Base-by-base conservation (phyloP, 2,113 vertebrate genomes). In the Salminus brasiliensis region DNA sequence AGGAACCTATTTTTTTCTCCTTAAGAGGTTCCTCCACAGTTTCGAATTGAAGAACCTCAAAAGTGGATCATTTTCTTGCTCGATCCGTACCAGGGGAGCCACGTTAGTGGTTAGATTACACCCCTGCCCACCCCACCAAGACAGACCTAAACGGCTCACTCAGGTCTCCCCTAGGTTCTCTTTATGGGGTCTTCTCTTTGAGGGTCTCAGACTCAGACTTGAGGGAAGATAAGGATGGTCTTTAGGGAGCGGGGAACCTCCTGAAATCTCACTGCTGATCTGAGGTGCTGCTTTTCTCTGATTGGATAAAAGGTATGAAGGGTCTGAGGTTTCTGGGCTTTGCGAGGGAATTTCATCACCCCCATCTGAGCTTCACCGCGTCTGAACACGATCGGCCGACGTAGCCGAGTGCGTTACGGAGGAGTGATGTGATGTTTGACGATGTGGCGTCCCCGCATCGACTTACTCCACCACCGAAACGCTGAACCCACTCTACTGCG, bases 331-430 rank as follows among this genome's bases (percentile, higher is more conserved):
- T 79, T 79, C 76, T 71, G 25, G 29, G 36, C 67, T 72, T 72
- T 62, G 67, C 67, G 60, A 70, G 67, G 23, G 55, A 27, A 52
- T 79, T 79, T 63, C 76, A 79, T 79, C 76, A 79, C 62, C 67
- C 45, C 53, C 0, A 27, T 41, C 53, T 60, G 60, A 49, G 52
- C 52, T 53, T n/a, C n/a, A n/a, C n/a, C n/a, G n/a, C n/a, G n/a
- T n/a, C n/a, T n/a, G n/a, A n/a, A n/a, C n/a, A n/a, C n/a, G n/a
- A n/a, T n/a, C 52, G 5, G 21, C 23, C 18, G 23, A 21, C 21
- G 23, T 53, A n/a, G 52, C 52, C 21, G 18, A n/a, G 21, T n/a
- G n/a, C 18, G 34, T 25, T 53, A 74, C n/a, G 34, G 18, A 53
- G 7, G 52, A 21, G 52, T 53, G 21, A n/a, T n/a, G 52, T 53